phyloP scores from a whole-genome alignment of 2,797 vertebrate species.

The Simalia tracyae region DNA sequence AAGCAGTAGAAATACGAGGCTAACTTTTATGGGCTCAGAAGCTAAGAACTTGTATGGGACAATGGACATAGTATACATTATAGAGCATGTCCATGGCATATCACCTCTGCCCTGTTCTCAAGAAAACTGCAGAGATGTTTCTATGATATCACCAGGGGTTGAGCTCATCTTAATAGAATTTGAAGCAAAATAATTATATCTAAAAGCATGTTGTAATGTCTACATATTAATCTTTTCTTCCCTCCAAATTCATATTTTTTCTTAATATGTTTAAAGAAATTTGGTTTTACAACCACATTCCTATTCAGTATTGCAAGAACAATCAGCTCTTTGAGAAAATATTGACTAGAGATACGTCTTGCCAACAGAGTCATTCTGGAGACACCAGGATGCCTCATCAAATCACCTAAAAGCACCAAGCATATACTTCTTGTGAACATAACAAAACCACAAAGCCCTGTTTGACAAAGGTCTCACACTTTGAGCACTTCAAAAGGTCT shows the following conservation, averaged over 20 bases:
- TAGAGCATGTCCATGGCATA: too few relatives aligned
- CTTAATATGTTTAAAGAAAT: background rate
- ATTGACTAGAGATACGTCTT: background rate
- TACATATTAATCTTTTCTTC: background rate
- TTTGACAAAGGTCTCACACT: conserved; percentile 9
- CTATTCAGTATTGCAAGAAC: background rate
- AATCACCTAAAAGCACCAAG: background rate
- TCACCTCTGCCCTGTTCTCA: too few relatives aligned
- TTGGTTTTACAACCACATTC: background rate
- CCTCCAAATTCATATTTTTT: background rate
- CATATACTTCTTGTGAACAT: background rate
- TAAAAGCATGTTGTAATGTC: background rate
- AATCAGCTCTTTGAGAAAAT: background rate
- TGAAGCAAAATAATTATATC: background rate
- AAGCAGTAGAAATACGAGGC: too few relatives aligned
- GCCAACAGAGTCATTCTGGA: background rate
- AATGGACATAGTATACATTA: too few relatives aligned
- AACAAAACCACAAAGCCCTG: conserved; percentile 10
- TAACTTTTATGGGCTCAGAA: too few relatives aligned
- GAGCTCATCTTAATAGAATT: background rate
- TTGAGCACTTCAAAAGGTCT: too few relatives aligned
- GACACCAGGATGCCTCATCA: background rate
- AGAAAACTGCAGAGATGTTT: background rate
- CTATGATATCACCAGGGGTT: background rate
- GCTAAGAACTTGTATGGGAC: too few relatives aligned